Evolutionary conservation across 2,797 vertebrate species (phyloP).

Genomic region (Caiman crocodilus): DNA sequence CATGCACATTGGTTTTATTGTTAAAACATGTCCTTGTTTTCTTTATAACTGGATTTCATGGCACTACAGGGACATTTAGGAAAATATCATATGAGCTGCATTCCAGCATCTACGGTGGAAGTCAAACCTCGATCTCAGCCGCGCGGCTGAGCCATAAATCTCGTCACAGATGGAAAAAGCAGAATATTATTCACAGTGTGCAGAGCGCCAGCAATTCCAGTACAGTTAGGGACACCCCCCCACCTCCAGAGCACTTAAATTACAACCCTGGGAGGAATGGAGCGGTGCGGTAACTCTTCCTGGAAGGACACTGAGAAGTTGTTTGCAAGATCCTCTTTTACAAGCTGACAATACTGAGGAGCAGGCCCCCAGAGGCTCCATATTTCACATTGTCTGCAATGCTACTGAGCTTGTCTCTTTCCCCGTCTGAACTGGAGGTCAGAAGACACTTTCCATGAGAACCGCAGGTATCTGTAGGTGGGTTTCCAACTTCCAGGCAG

Average conservation of each 20-base stretch:
- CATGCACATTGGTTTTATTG: slow-evolving; percentile 81
- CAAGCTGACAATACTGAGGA: slow-evolving; percentile 8
- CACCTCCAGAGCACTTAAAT: slow-evolving; percentile 16
- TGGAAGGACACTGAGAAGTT: slow-evolving; percentile 23
- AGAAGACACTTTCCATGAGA: not conserved
- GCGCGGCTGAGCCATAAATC: slow-evolving; percentile 65
- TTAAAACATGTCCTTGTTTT: slow-evolving; percentile 84
- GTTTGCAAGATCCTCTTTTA: slow-evolving; percentile 19
- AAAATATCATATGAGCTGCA: slow-evolving; percentile 71
- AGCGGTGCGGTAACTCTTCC: not conserved
- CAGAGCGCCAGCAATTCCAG: slow-evolving; percentile 20
- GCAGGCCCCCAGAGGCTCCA: not conserved
- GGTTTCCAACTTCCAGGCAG: not conserved
- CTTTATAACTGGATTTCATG: slow-evolving; percentile 83
- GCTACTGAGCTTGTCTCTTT: not conserved
- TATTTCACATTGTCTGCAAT: not conserved
- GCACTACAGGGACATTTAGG: slow-evolving; percentile 77
- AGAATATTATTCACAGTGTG: slow-evolving; percentile 62
- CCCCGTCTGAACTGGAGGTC: not conserved
- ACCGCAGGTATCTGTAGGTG: not conserved
- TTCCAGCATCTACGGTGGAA: slow-evolving; percentile 65
- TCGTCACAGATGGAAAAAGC: slow-evolving; percentile 64
- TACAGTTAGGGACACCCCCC: slow-evolving; percentile 37
- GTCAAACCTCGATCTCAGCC: slow-evolving; percentile 53
- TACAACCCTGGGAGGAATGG: slow-evolving; percentile 25